These are phyloP conservation scores for Mellilla xanthometata DNA, from an alignment of 2,888 invertebrate species.

Conservation along the genomic window DNA sequence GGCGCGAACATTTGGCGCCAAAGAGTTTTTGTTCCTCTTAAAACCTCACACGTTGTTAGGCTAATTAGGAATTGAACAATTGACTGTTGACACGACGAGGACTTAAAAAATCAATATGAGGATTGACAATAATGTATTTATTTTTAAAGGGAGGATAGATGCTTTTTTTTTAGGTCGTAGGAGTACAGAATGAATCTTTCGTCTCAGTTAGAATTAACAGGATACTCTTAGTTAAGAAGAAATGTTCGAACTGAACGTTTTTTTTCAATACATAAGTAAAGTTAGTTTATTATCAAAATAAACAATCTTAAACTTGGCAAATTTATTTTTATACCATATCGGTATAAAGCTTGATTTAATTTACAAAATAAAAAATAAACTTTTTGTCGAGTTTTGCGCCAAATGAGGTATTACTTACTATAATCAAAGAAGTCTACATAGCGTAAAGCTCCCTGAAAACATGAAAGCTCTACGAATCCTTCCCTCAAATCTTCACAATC, in stretches of 20 bases:
- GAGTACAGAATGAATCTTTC: no score
- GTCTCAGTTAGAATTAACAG: no score
- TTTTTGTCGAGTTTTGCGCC: not conserved
- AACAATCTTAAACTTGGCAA: no score
- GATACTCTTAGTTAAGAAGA: no score
- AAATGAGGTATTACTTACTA: constrained; percentile 14
- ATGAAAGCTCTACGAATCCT: constrained; percentile 13
- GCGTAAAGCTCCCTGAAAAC: constrained; percentile 4
- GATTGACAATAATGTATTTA: no score
- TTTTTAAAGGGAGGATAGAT: no score
- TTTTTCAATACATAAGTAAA: no score
- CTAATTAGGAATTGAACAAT: constrained; percentile 48
- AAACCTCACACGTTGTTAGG: constrained; percentile 57
- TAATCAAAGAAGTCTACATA: constrained; percentile 7
- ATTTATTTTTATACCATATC: no score
- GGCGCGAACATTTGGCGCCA: constrained; percentile 66
- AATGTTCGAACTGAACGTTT: no score
- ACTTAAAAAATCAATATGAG: constrained; percentile 1
- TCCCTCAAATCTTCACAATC: constrained; percentile 21
- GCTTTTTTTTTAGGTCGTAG: no score
- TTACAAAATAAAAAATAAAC: not conserved
- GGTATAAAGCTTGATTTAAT: no score
- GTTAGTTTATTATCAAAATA: no score
- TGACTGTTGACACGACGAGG: constrained; percentile 10
- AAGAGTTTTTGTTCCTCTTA: constrained; percentile 34